Conservation (phyloP, 2,888 invertebrate species). For the Euspilapteryx auroguttella region DNA sequence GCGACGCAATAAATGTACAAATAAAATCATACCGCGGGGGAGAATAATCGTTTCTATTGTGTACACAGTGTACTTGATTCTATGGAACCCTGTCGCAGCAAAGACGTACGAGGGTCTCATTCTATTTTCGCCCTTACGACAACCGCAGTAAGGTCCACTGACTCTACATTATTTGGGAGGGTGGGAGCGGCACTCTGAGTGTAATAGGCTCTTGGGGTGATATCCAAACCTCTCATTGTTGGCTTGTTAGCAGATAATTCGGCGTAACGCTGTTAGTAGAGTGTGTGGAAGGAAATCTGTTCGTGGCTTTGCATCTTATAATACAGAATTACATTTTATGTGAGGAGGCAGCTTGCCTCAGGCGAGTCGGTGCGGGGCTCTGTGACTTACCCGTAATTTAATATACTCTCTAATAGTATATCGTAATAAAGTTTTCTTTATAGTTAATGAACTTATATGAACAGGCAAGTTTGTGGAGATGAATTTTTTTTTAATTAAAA, state of each 20-base stretch:
- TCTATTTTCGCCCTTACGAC: background rate
- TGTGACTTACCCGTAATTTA: too few species aligned
- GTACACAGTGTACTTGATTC: constrained; percentile 42
- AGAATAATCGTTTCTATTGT: constrained; percentile 54
- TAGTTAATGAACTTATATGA: too few species aligned
- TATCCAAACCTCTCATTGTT: constrained; percentile 51
- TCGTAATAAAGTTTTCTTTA: too few species aligned
- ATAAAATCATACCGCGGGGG: constrained; percentile 57
- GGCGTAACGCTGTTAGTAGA: constrained; percentile 35
- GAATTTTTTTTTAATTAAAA: too few species aligned
- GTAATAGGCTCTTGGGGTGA: constrained; percentile 52
- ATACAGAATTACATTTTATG: too few species aligned
- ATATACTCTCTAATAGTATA: too few species aligned
- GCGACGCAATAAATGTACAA: constrained; percentile 55
- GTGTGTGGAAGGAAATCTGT: constrained; percentile 31
- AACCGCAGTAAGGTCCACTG: too few species aligned
- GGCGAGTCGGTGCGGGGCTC: too few species aligned
- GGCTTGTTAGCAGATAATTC: constrained; percentile 50
- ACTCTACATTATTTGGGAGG: too few species aligned
- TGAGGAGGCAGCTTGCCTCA: too few species aligned
- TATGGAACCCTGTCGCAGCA: constrained; percentile 32
- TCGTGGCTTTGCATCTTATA: constrained; percentile 10
- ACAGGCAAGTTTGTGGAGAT: too few species aligned
- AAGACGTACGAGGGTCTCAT: constrained; percentile 1
- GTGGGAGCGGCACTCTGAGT: too few species aligned